Percentiles rank a stretch among this genome's conserved stretches.
Evolutionary conservation across 2,888 invertebrate genomes (phyloP).

Genomic region (Caenorhabditis uteleia): DNA sequence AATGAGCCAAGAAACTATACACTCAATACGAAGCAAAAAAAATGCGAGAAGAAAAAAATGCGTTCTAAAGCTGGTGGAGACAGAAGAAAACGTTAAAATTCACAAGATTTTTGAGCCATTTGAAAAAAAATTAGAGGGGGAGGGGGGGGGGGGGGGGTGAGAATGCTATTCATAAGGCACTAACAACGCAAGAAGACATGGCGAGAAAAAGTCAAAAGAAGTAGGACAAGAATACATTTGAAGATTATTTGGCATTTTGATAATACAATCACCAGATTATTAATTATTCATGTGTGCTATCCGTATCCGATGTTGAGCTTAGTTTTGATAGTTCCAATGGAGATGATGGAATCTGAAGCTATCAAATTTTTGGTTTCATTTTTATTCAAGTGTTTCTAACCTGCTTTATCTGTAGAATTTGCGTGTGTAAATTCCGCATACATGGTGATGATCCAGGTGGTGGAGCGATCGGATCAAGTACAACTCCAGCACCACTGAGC

Average conservation of each 20-base stretch:
- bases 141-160: neutral
- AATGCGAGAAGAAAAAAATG: constrained; percentile 7
- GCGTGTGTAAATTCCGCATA: constrained; percentile 33
- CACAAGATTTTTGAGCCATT: too few species aligned
- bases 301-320: too few species aligned
- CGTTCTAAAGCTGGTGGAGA: neutral
- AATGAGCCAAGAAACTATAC: too few species aligned
- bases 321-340: too few species aligned
- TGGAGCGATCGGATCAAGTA: neutral
- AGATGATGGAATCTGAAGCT: too few species aligned
- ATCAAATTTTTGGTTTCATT: neutral
- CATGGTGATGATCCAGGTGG: constrained; percentile 9
- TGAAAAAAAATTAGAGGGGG: constrained; percentile 8
- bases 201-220: neutral
- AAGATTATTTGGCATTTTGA: neutral
- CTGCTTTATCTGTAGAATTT: constrained; percentile 36
- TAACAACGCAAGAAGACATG: neutral
- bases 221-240: neutral
- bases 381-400: neutral
- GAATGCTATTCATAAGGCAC: neutral
- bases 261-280: too few species aligned
- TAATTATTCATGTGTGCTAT: too few species aligned
- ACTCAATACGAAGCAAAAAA: too few species aligned
- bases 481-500: constrained; percentile 5
- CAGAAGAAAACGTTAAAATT: neutral